Evolutionary conservation across 2,888 invertebrate species (phyloP).

Genomic region (Micoletzkya japonica): DNA sequence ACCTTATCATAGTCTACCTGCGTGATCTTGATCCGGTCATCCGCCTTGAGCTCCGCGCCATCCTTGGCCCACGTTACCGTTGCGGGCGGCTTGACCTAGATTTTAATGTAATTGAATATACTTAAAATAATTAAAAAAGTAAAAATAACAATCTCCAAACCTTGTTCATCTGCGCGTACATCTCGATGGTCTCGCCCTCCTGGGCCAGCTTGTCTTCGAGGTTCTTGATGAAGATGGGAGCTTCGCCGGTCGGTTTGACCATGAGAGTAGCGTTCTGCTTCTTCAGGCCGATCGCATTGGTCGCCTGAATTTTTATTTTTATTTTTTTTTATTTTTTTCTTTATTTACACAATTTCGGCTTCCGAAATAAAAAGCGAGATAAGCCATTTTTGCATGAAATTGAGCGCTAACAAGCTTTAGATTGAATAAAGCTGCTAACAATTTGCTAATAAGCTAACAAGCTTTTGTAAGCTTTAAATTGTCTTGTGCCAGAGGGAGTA

Average conservation of each 20-base stretch:
- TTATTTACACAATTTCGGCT: no score
- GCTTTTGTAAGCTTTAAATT: no score
- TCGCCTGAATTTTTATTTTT: slow-evolving; percentile 39
- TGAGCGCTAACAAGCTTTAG: no score
- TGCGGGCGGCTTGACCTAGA: slow-evolving; percentile 77
- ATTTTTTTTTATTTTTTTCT: no score
- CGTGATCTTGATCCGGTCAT: slow-evolving; percentile 21
- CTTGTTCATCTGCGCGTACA: slow-evolving; percentile 55
- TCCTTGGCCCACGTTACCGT: slow-evolving; percentile 94
- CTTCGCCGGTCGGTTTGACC: slow-evolving; percentile 56
- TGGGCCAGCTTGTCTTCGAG: slow-evolving; percentile 54
- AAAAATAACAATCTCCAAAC: slow-evolving; percentile 8
- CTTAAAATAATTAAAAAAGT: not conserved
- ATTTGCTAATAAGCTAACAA: no score
- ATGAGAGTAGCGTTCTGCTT: slow-evolving; percentile 51
- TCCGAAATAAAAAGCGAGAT: no score
- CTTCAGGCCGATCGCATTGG: slow-evolving; percentile 66
- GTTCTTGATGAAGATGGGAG: slow-evolving; percentile 51
- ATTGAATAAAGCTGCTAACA: no score
- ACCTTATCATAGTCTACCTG: not conserved
- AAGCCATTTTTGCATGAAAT: no score
- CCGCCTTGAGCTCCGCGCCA: slow-evolving; percentile 49
- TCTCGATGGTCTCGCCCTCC: slow-evolving; percentile 57
- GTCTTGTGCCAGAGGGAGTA: no score
- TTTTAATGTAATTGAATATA: slow-evolving; percentile 63